A percentile compares a stretch with the other conserved stretches of the same genome.
Conservation (phyloP, 2,797 vertebrate genomes). For the Acestrorhynchus altus region DNA sequence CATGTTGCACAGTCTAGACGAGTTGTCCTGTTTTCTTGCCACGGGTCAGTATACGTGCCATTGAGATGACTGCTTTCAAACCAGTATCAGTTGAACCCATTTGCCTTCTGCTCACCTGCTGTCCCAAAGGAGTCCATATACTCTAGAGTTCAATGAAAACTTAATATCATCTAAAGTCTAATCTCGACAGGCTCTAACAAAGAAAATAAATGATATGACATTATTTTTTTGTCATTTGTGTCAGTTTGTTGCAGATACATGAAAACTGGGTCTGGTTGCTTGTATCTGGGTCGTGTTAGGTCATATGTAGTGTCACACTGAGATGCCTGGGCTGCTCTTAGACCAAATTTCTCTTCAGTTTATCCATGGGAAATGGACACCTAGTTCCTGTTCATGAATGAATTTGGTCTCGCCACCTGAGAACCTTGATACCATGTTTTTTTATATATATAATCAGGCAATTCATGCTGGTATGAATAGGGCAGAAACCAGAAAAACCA, state of each 20-base stretch:
- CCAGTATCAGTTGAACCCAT: constrained; percentile 8
- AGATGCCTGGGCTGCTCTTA: constrained; percentile 63
- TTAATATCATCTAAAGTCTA: constrained; percentile 2
- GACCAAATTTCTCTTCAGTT: constrained; percentile 60
- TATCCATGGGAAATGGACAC: constrained; percentile 63
- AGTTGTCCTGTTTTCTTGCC: constrained; percentile 36
- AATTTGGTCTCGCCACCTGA: constrained; percentile 60
- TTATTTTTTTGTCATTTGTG: constrained; percentile 3
- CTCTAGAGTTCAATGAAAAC: not conserved
- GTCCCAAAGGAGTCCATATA: not conserved
- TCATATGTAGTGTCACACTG: constrained; percentile 57
- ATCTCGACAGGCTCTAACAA: not conserved
- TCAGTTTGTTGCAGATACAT: not conserved
- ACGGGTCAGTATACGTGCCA: constrained; percentile 14
- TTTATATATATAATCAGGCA: constrained; percentile 43
- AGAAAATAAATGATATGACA: not conserved
- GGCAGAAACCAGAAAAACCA: constrained; percentile 70
- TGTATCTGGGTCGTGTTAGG: constrained; percentile 66
- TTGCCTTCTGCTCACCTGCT: not conserved
- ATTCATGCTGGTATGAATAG: constrained; percentile 71
- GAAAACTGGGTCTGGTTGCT: not conserved
- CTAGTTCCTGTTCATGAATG: constrained; percentile 57
- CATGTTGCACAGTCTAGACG: constrained; percentile 60
- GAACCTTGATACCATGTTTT: constrained; percentile 61
- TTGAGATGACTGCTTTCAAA: constrained; percentile 26